These are phyloP conservation scores for Perdix hodgsoniae DNA, from an alignment of 2,797 vertebrate species.

Conservation along the genomic window DNA sequence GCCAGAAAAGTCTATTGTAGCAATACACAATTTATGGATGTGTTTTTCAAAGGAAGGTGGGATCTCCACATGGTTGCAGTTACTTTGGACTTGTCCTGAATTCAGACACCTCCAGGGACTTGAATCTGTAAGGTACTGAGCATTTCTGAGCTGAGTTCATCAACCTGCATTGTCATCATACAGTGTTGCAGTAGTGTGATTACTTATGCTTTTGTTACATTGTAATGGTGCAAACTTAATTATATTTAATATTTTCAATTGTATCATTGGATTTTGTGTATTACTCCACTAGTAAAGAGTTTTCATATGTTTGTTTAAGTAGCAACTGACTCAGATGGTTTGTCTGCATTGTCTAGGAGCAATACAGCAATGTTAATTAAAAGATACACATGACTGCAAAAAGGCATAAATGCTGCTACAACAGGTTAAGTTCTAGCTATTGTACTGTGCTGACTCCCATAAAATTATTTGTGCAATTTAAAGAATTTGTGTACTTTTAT, in stretches of 20 bases:
- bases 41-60: background rate
- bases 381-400: background rate
- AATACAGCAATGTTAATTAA: background rate
- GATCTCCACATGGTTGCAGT: conserved; percentile 12
- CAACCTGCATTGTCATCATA: background rate
- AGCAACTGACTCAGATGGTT: background rate
- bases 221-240: background rate
- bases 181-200: background rate
- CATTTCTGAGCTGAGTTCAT: conserved; percentile 7
- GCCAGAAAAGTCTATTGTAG: background rate
- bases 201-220: background rate
- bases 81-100: background rate
- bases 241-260: background rate
- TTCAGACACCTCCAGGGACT: background rate
- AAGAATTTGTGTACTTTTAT: background rate
- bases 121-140: conserved; percentile 21
- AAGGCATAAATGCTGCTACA: background rate
- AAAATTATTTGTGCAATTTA: background rate
- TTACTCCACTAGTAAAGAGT: background rate
- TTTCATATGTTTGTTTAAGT: background rate
- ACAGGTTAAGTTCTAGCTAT: background rate
- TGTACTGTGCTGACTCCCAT: background rate
- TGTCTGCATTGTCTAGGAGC: background rate
- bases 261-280: background rate
- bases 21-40: background rate